phyloP scores from a whole-genome alignment of 2,797 vertebrate species.

The Cyclura pinguis region DNA sequence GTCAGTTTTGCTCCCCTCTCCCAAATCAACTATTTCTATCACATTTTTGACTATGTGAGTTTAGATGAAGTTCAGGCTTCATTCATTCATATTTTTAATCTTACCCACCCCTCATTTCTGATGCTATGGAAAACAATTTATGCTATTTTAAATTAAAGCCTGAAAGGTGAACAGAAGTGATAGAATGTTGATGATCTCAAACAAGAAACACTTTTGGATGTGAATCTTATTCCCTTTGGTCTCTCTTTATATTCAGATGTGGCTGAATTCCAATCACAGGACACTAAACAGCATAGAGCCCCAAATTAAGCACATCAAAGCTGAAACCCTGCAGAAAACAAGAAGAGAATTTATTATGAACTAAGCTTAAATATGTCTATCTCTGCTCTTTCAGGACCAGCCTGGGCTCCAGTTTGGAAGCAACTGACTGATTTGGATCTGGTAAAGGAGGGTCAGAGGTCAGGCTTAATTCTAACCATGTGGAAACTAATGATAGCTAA shows the following conservation, averaged over 20 bases:
- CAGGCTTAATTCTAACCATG: conserved; percentile 75
- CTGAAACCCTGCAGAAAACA: not conserved
- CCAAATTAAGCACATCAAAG: conserved; percentile 4
- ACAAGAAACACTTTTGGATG: not conserved
- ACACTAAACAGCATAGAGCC: not conserved
- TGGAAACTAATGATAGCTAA: conserved; percentile 75
- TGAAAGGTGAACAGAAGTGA: not conserved
- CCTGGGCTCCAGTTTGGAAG: conserved; percentile 59
- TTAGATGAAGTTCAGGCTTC: not conserved
- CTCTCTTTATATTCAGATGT: not conserved
- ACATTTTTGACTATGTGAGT: not conserved
- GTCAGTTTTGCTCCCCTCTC: not conserved
- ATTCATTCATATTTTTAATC: not conserved
- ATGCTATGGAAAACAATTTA: not conserved
- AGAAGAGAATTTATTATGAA: conserved; percentile 37
- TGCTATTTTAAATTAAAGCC: not conserved
- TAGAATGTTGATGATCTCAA: not conserved
- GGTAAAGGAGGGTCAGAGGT: conserved; percentile 68
- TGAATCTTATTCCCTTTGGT: not conserved
- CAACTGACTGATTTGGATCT: conserved; percentile 69
- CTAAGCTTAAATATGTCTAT: conserved; percentile 42
- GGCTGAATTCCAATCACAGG: not conserved
- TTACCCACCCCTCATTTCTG: conserved; percentile 2
- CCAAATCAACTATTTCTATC: not conserved
- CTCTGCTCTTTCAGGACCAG: conserved; percentile 30